Percentiles rank a stretch among this genome's conserved stretches.
These are phyloP conservation scores for Cephus spinipes DNA, from an alignment of 2,888 invertebrate species.

Conservation along the genomic window DNA sequence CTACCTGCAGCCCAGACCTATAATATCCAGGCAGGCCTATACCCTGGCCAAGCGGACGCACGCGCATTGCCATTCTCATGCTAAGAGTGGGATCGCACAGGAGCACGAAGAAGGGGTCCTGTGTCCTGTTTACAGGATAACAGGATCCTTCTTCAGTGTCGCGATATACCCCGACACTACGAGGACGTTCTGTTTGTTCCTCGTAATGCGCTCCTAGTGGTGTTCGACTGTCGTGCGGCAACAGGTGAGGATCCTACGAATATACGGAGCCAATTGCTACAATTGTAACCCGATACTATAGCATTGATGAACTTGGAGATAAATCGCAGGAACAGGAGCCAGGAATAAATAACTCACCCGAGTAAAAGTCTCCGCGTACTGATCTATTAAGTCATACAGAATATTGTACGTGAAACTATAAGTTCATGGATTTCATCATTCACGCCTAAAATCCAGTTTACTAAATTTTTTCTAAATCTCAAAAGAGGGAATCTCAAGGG, in stretches of 20 bases:
- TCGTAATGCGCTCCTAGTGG: constrained; percentile 25
- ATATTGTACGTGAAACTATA: neutral
- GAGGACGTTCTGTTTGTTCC: constrained; percentile 21
- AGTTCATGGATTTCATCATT: neutral
- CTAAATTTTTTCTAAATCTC: neutral
- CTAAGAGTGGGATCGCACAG: constrained; percentile 17
- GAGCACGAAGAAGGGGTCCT: constrained; percentile 23
- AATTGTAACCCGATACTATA: neutral
- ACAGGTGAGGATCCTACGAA: constrained; percentile 21
- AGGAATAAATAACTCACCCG: neutral
- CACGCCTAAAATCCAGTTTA: neutral
- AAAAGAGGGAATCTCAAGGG: neutral
- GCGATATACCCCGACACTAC: constrained; percentile 35
- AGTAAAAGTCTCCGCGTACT: neutral
- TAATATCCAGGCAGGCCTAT: constrained; percentile 51
- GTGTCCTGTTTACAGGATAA: constrained; percentile 55
- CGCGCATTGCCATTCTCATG: constrained; percentile 34
- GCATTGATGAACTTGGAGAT: neutral
- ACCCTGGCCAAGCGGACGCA: constrained; percentile 59
- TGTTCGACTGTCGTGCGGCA: constrained; percentile 20
- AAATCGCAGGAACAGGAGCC: neutral
- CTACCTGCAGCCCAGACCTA: constrained; percentile 60
- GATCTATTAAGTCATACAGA: neutral
- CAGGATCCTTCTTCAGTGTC: constrained; percentile 43
- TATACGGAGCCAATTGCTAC: neutral